These are phyloP conservation scores for Pomatorhinus ruficollis DNA, from an alignment of 2,113 vertebrate species.

Conservation along the genomic window DNA sequence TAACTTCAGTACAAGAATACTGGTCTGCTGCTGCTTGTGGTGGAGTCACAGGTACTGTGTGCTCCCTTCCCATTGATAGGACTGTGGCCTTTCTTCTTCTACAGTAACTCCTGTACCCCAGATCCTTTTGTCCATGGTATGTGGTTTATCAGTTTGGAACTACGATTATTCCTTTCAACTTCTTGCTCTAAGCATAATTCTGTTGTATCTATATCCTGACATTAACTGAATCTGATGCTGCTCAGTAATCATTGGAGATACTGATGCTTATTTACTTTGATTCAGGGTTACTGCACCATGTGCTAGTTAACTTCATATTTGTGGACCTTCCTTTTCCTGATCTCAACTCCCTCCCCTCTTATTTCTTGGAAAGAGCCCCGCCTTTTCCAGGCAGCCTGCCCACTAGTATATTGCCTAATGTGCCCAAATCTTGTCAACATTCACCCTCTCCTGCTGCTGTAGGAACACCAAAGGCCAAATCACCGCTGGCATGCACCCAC, in stretches of 20 bases:
- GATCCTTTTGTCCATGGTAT: not conserved
- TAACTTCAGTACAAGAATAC: not conserved
- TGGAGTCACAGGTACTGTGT: not conserved
- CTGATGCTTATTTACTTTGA: not conserved
- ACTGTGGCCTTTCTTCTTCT: not conserved
- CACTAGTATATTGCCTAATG: not conserved
- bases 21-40: not conserved
- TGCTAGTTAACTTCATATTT: not conserved
- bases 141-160: not conserved
- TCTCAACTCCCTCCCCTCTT: not conserved
- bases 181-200: not conserved
- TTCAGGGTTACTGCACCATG: not conserved
- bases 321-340: not conserved
- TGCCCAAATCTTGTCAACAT: not conserved
- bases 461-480: not conserved
- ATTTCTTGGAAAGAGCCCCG: not conserved
- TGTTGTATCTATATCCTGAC: not conserved
- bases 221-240: not conserved
- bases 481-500: not conserved
- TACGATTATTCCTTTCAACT: not conserved
- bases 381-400: conserved; percentile 12
- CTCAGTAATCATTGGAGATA: not conserved
- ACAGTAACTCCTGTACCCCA: not conserved
- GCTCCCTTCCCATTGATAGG: not conserved
- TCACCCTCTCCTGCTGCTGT: not conserved